Conservation (phyloP, 2,797 vertebrate genomes). For the Podargus strigoides region DNA sequence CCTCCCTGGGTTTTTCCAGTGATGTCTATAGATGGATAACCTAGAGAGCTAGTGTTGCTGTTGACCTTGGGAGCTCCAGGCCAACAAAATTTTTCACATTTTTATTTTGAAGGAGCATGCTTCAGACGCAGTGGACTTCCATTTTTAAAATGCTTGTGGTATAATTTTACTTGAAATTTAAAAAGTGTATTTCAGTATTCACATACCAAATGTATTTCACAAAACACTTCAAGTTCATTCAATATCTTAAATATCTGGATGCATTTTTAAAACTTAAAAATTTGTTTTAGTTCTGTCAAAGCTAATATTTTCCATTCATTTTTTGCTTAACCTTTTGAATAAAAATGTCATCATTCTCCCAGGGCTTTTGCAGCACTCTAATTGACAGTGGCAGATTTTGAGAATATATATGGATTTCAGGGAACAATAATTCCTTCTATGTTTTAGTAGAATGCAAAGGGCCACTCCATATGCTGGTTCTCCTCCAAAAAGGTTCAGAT, state of each 20-base stretch:
- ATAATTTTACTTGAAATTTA: background rate
- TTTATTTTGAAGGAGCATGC: background rate
- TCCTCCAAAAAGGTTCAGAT: background rate
- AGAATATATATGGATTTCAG: background rate
- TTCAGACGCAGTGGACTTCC: background rate
- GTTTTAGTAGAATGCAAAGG: background rate
- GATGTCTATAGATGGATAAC: no score
- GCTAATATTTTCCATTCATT: background rate
- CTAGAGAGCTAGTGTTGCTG: background rate
- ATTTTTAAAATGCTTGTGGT: background rate
- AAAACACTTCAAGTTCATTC: background rate
- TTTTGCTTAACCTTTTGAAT: conserved; percentile 13
- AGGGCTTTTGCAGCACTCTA: background rate
- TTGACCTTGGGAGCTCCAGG: background rate
- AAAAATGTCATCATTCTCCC: background rate
- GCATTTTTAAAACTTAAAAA: background rate
- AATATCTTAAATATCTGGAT: background rate
- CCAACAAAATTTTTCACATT: background rate
- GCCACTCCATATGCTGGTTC: background rate
- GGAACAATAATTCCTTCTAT: background rate
- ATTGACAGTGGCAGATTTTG: background rate
- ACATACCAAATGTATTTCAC: background rate
- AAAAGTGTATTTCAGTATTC: background rate
- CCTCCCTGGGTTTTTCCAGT: background rate
- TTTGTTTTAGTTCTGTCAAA: background rate